Conservation (phyloP, 2,797 vertebrate species). For the Knipowitschia caucasica region DNA sequence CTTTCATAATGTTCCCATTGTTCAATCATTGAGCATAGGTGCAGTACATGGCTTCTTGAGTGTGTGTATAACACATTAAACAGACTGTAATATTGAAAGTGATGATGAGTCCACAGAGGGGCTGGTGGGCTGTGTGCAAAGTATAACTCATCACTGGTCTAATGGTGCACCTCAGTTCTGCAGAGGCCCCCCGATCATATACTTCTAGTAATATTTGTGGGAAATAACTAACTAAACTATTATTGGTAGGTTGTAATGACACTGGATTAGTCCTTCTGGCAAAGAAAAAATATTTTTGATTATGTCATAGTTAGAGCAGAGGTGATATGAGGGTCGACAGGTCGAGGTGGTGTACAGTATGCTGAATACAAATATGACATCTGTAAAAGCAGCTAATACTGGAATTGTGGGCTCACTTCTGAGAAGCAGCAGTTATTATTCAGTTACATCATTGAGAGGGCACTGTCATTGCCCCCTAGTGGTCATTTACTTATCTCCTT, state of each 20-base stretch:
- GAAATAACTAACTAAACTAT: too few relatives aligned
- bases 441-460: constrained; percentile 12
- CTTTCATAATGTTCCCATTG: too few relatives aligned
- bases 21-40: too few relatives aligned
- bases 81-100: constrained; percentile 27
- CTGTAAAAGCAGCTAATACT: constrained; percentile 19
- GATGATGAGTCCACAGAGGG: constrained; percentile 14
- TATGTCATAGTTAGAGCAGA: not conserved
- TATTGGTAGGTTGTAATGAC: too few relatives aligned
- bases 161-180: constrained; percentile 35
- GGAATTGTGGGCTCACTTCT: constrained; percentile 25
- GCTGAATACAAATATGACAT: constrained; percentile 19
- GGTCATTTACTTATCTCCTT: constrained; percentile 10
- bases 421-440: constrained; percentile 21
- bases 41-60: not conserved
- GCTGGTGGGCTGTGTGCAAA: constrained; percentile 20
- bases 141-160: constrained; percentile 46
- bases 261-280: not conserved
- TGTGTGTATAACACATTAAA: constrained; percentile 28
- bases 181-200: too few relatives aligned
- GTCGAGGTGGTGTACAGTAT: constrained; percentile 7
- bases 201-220: too few relatives aligned
- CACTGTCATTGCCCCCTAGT: constrained; percentile 59
- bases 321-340: not conserved
- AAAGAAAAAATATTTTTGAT: not conserved